Evolutionary conservation across 2,888 invertebrate species (phyloP), one percentile per base, ranked within the genome.

Genomic region (Idaea biselata): DNA sequence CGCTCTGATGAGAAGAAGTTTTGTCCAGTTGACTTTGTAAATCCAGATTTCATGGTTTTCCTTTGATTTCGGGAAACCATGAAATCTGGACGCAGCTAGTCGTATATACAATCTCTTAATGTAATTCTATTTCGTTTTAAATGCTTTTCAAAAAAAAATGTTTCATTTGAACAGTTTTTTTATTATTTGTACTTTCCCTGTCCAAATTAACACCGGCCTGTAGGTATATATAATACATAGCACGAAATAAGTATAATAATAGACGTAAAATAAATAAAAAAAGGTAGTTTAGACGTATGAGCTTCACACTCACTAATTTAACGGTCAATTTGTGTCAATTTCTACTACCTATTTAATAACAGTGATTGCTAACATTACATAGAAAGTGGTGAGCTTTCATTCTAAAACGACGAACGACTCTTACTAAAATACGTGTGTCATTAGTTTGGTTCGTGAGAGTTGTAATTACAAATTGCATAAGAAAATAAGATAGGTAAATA

Each of bases 371-470:
- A 55, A 65, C 67, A 70, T 68, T 67, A 56, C 63, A 66, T 67
- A 70, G 72, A 70, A 69, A 70, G 70, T 68, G 63, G 33, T 60
- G 57, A 72, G 68, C 77, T 75, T 73, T 80, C 72, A 66, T 73
- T 70, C 69, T 68, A 76, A 75, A 75, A 71, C 68, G 71, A 76
- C 73, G 82, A 84, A 83, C 79, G 79, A 25, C 25, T 73, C 77
- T 77, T 76, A 78, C 68, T 65, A 44, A n/a, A 44, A 11, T 44
- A 44, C 44, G 44, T 44, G 44, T 44, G 44, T 44, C 44, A 44
- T 44, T 44, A 44, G 44, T 44, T 44, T 44, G 8, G 44, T 33
- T 33, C 14, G 44, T 2, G 44, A 44, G 44, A 44, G 44, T 14
- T 44, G 6, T 44, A 44, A 44, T 44, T 74, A 72, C 55, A 75